Conservation (phyloP, 1,140 invertebrate genomes). For the Drosophila murphyi region DNA sequence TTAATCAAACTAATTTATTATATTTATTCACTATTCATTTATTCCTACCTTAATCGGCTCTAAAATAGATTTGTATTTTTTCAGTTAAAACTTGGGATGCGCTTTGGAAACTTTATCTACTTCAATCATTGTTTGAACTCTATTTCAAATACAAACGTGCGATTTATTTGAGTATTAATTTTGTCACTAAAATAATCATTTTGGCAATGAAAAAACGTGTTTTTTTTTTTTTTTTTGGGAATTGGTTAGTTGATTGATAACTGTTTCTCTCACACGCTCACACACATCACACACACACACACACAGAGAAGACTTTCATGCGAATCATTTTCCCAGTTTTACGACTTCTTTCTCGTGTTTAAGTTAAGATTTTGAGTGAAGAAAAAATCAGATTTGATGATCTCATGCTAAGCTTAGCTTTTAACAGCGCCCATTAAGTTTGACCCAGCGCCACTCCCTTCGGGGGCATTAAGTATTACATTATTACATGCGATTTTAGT, state of each 20-base stretch:
- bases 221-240: no score
- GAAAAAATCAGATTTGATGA: conserved; percentile 33
- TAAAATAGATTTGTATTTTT: no score
- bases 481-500: conserved; percentile 6
- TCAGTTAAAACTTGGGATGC: no score
- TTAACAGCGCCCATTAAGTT: conserved; percentile 15
- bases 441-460: conserved; percentile 26
- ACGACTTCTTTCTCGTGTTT: not conserved
- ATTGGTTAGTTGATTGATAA: not conserved
- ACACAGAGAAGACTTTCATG: not conserved
- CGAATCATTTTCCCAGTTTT: conserved; percentile 17
- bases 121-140: no score
- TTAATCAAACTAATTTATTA: no score
- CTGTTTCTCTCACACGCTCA: not conserved
- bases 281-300: not conserved
- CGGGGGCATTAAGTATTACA: not conserved
- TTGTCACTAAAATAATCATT: no score
- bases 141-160: no score
- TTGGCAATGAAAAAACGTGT: no score
- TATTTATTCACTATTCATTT: no score
- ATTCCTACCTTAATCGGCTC: no score
- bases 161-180: no score
- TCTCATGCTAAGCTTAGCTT: conserved; percentile 28
- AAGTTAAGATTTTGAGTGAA: not conserved
- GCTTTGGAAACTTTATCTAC: no score